phyloP scores from a whole-genome alignment of 2,888 invertebrate genomes.

The Orthosia gothica region DNA sequence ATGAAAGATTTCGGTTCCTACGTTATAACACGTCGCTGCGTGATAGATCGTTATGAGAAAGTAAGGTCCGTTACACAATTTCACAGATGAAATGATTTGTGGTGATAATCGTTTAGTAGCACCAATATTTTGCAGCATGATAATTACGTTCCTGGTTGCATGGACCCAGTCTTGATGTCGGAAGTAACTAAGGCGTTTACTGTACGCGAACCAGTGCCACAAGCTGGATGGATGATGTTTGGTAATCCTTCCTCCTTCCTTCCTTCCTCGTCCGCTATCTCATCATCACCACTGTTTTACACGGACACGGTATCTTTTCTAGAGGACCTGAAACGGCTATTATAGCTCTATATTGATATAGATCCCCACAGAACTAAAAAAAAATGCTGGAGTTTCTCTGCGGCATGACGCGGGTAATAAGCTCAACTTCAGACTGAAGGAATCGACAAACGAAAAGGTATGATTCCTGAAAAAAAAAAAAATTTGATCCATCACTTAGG shows the following conservation, averaged over 20 bases:
- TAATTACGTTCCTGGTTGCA: conserved; percentile 80
- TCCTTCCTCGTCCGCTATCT: background rate
- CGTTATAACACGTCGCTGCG: conserved; percentile 84
- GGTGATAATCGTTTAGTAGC: conserved; percentile 23
- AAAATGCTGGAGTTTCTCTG: too few relatives aligned
- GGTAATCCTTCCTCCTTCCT: conserved; percentile 69
- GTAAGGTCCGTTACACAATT: conserved; percentile 66
- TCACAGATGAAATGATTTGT: background rate
- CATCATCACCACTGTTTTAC: background rate
- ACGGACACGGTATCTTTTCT: too few relatives aligned
- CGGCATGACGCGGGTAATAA: too few relatives aligned
- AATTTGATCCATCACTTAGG: too few relatives aligned
- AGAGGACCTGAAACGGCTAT: background rate
- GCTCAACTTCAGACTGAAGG: too few relatives aligned
- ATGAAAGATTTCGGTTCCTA: conserved; percentile 85
- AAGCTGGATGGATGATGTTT: conserved; percentile 88
- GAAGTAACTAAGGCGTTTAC: conserved; percentile 81
- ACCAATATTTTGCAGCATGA: conserved; percentile 77
- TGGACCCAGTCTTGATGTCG: conserved; percentile 82
- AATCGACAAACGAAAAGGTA: too few relatives aligned
- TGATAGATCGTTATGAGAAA: conserved; percentile 87
- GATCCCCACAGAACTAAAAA: too few relatives aligned
- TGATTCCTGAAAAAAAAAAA: too few relatives aligned
- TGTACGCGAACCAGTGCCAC: conserved; percentile 80
- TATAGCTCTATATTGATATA: too few relatives aligned